Evolutionary conservation across 2,113 vertebrate genomes (phyloP).

Genomic region (Austrofundulus limnaeus): DNA sequence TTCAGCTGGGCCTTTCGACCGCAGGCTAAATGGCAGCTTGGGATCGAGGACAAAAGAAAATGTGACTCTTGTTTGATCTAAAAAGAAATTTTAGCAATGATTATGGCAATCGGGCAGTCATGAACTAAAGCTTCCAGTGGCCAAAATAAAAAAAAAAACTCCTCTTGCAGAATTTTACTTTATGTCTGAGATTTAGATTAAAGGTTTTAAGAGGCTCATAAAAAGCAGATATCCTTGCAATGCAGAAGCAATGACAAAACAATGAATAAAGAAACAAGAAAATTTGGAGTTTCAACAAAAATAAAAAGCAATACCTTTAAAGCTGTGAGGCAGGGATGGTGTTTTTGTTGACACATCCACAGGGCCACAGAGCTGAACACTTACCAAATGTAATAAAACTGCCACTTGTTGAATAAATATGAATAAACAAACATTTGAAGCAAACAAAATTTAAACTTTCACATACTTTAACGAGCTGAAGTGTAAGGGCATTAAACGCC

Average conservation of each 20-base stretch:
- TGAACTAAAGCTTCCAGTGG: conserved; percentile 9
- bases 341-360: too few relatives aligned
- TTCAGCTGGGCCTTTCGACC: conserved; percentile 51
- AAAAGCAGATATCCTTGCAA: too few relatives aligned
- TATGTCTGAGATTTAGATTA: background rate
- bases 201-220: background rate
- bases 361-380: too few relatives aligned
- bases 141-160: background rate
- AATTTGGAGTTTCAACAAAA: background rate
- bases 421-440: too few relatives aligned
- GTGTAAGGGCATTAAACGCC: too few relatives aligned
- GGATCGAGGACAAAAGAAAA: conserved; percentile 24
- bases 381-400: too few relatives aligned
- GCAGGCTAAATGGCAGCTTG: conserved; percentile 14
- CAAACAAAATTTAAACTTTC: too few relatives aligned
- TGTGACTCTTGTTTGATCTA: conserved; percentile 21
- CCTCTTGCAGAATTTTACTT: background rate
- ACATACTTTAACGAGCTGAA: too few relatives aligned
- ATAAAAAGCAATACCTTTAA: background rate
- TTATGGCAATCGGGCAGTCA: conserved; percentile 2
- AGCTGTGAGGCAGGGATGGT: too few relatives aligned
- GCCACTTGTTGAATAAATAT: too few relatives aligned
- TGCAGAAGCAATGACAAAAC: too few relatives aligned
- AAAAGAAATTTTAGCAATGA: conserved; percentile 15
- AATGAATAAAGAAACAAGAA: too few relatives aligned